These are phyloP conservation scores for Drosophila micromelanica DNA, from an alignment of 1,140 invertebrate genomes.

Conservation along the genomic window DNA sequence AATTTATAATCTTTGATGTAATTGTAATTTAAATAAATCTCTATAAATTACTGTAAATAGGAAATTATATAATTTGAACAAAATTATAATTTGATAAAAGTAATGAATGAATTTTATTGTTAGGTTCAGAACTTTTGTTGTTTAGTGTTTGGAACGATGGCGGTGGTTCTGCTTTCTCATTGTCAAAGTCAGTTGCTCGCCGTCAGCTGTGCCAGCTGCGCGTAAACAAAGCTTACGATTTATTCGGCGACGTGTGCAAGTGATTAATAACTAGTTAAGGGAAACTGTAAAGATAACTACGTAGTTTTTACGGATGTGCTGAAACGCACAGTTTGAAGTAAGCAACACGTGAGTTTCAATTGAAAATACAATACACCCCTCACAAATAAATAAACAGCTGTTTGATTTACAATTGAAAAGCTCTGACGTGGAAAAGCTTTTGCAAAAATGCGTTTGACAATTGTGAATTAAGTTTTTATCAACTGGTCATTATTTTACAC, in stretches of 20 bases:
- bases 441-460: background rate
- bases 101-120: too few species aligned
- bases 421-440: constrained; percentile 11
- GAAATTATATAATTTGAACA: too few species aligned
- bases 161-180: background rate
- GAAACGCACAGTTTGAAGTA: background rate
- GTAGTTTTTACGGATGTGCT: background rate
- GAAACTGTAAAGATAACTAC: background rate
- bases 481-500: too few species aligned
- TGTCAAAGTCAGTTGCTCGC: constrained; percentile 1
- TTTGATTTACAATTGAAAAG: constrained; percentile 35
- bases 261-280: background rate
- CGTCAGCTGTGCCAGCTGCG: constrained; percentile 5
- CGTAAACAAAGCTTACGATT: background rate
- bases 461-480: background rate
- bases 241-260: background rate
- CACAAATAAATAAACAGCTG: constrained; percentile 34
- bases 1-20: too few species aligned
- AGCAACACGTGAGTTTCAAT: constrained; percentile 2
- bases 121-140: background rate
- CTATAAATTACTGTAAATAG: too few species aligned
- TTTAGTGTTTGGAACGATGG: background rate
- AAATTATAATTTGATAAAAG: too few species aligned
- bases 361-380: background rate
- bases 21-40: too few species aligned